These are phyloP conservation scores for Diorhabda carinulata DNA, from an alignment of 1,140 invertebrate species.

Conservation along the genomic window DNA sequence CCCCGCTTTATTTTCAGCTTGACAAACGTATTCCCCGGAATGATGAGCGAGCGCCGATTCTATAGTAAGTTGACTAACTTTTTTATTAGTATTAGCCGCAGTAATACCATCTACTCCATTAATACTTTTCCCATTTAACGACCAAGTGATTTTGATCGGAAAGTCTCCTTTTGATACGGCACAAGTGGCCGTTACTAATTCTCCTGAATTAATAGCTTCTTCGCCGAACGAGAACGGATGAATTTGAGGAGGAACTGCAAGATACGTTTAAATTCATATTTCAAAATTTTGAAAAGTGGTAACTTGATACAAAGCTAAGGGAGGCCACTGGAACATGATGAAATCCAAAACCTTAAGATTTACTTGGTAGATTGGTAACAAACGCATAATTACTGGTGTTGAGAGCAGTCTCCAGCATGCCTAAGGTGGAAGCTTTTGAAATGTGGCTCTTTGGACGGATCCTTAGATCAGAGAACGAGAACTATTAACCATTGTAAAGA, in stretches of 20 bases:
- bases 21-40: constrained; percentile 71
- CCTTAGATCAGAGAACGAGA: too few relatives aligned
- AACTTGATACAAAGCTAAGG: too few relatives aligned
- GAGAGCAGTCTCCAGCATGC: too few relatives aligned
- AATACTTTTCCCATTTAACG: constrained; percentile 53
- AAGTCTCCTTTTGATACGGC: constrained; percentile 66
- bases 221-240: constrained; percentile 72
- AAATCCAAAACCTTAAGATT: too few relatives aligned
- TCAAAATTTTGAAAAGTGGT: too few relatives aligned
- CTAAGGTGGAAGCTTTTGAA: too few relatives aligned
- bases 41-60: constrained; percentile 59
- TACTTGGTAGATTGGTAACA: too few relatives aligned
- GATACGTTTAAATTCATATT: too few relatives aligned
- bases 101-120: constrained; percentile 48
- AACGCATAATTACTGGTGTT: too few relatives aligned
- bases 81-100: constrained; percentile 53
- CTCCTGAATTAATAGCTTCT: constrained; percentile 67
- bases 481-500: too few relatives aligned
- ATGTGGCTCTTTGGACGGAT: too few relatives aligned
- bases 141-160: constrained; percentile 65
- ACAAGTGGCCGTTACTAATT: constrained; percentile 67
- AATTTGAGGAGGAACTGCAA: constrained; percentile 56
- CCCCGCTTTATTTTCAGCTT: constrained; percentile 63
- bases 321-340: too few relatives aligned
- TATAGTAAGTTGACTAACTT: constrained; percentile 62